Evolutionary conservation across 1,140 invertebrate genomes (phyloP).

Genomic region (Euwallacea fornicatus): DNA sequence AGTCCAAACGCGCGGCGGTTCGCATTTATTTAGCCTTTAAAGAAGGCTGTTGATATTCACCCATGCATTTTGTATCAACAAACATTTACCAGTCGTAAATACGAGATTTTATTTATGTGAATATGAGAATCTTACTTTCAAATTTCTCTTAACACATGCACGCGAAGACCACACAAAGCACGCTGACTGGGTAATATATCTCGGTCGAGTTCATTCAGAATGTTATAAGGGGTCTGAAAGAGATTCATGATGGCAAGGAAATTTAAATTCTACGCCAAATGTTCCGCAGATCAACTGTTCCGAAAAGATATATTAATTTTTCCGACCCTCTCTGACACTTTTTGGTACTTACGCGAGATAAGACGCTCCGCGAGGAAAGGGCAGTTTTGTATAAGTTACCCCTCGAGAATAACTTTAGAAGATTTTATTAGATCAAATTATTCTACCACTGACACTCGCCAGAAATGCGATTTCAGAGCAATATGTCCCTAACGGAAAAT

Average conservation of each 20-base stretch:
- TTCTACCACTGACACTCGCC: too few species aligned
- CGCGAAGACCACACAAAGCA: constrained; percentile 11
- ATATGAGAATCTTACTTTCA: constrained; percentile 1
- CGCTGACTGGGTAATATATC: constrained; percentile 5
- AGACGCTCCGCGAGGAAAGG: not conserved
- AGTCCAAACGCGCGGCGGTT: too few species aligned
- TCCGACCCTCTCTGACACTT: constrained; percentile 28
- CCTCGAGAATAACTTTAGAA: too few species aligned
- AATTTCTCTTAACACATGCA: constrained; percentile 6
- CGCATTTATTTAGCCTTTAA: too few species aligned
- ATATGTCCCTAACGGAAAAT: too few species aligned
- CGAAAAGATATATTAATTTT: constrained; percentile 33
- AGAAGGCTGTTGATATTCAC: too few species aligned
- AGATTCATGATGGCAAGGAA: constrained; percentile 23
- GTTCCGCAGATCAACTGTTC: constrained; percentile 29
- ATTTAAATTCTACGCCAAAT: constrained; percentile 33
- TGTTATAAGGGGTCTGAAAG: constrained; percentile 19
- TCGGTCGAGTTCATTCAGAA: constrained; percentile 26
- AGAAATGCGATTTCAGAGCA: too few species aligned
- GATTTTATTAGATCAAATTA: too few species aligned
- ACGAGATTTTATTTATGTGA: constrained; percentile 1
- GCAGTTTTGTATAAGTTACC: constrained; percentile 15
- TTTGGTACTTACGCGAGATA: constrained; percentile 19
- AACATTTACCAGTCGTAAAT: not conserved
- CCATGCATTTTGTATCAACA: not conserved